Base-by-base conservation (phyloP, 35 echinoderm and acorn worm genomes). In the Apostichopus japonicus region DNA sequence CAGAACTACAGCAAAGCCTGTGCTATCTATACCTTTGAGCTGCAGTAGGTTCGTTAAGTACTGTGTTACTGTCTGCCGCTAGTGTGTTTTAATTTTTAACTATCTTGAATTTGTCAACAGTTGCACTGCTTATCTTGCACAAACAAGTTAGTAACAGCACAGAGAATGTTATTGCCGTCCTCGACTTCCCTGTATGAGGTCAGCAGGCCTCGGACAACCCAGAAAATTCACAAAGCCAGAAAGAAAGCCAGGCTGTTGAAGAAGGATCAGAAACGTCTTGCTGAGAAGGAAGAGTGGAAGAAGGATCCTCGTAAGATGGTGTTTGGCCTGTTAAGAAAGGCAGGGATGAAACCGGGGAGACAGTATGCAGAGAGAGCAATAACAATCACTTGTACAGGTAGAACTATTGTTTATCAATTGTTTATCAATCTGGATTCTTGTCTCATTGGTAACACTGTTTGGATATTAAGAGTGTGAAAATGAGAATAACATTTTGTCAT, bases 311-410 rank as follows among this genome's bases (percentile, higher is more conserved):
- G 77, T 10, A 94, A 92, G 65, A 89, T 88, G 58, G 86, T 97
- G 5, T 77, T 93, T 16, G 93, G 92, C 10, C 65, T 91, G 24
- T 83, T 97, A 10, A 92, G 92, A 72, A 94, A 97, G 53, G 93
- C 95, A 78, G 95, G 95, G 10, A 97, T 97, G n/a, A 94, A 94
- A 62, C 91, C 91, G 10, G 93, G 95, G 53, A 76, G 65, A 6
- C 91, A 91, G 71, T 90, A 90, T 78, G 80, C 88, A 15, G 86
- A 94, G 88, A 94, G 95, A 70, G 73, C 93, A 25, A 94, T 97
- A 10, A 97, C 95, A 72, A 97, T 97, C 22, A 97, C 95, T 27
- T 97, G 93, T 79, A 97, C 95, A 93, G 90, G 95, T 97, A 92
- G 33, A 44, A 44, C 33, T 44, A 44, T 3, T n/a, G n/a, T 6